Evolutionary conservation across 1,140 invertebrate genomes (phyloP), one percentile per base, ranked within the genome.

Genomic region (Elymnias hypermnestra): DNA sequence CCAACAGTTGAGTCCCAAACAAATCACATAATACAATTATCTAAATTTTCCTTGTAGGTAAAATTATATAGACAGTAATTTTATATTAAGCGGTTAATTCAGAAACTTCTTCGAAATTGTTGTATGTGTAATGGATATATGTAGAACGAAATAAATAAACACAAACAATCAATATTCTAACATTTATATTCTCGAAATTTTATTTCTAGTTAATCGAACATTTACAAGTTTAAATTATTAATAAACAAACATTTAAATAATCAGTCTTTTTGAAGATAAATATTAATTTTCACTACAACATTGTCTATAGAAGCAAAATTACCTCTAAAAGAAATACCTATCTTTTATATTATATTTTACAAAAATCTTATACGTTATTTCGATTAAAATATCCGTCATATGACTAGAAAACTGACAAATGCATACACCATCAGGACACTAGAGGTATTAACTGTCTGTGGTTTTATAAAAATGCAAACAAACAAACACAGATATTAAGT

Each of bases 261-360:
- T 83, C 78, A 83, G 78, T 83, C 78, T 83, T 83, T 74, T 78
- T 64, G 69, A 82, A 81, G 77, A 75, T 82, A 82, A 76, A 62
- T 25, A 38, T 62, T 68, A 60, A 57, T 57, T 61, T 69, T 53
- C 37, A 53, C 57, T 59, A 59, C 57, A 40, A 50, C 25, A 40
- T 53, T 33, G 25, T 40, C 48, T 51, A 50, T 58, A 47, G 29
- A 53, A 57, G 41, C 41, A 44, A 40, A 49, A 51, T 52, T 48
- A 49, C 19, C 35, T 50, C 40, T 43, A 43, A 42, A 43, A 22
- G 33, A 37, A 28, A 36, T 42, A 15, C 3, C 38, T 40, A 40
- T 40, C 15, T 22, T 12, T 38, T 29, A 12, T 37, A 49, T 49
- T 25, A 28, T 47, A 40, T 46, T 18, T 38, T 48, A 40, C 45